Base-by-base conservation (phyloP, 2,113 vertebrate genomes). In the Anas platyrhynchos region DNA sequence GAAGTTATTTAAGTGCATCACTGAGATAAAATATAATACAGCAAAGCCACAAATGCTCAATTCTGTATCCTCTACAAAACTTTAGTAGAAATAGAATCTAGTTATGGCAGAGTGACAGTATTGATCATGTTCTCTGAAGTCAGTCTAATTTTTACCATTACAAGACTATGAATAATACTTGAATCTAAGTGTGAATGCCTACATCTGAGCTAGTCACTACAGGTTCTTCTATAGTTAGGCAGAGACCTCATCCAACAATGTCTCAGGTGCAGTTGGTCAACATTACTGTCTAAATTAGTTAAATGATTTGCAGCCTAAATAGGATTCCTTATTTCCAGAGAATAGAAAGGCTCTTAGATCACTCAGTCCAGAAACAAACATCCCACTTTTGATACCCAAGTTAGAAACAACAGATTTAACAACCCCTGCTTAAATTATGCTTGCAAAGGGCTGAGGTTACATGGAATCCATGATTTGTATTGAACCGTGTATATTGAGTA, bases 1-100 rank as follows among this genome's bases (percentile, higher is more conserved):
- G 29, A 83, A 75, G 32, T 90, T 91, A 68, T 86, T 88, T 63
- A 78, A 93, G 88, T 22, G 38, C 34, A 83, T 86, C 85, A 38
- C 31, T 44, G 56, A 67, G 72, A 54, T 62, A 77, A 88, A 72
- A 61, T 16, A 52, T 16, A 54, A 78, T 21, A 76, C 7, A 66
- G 16, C 12, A 44, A 81, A 95, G 44, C 62, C 9, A 1, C 66
- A 94, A 36, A 72, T 26, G 59, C 7, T 62, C 69, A 31, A 50
- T 21, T 83, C 36, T 61, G 27, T 23, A 61, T 52, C 54, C 54
- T 78, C n/a, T 32, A 46, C 31, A 76, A 56, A 13, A 15, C 44
- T 36, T 6, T 13, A 29, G 32, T 66, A 69, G 38, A 34, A 87
- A 66, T 21, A 26, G 11, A 71, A 31, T 26, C 14, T 55, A 15